Percentiles rank a stretch among this genome's conserved stretches.
Evolutionary conservation across 2,888 invertebrate species (phyloP).

Genomic region (Adineta ricciae): DNA sequence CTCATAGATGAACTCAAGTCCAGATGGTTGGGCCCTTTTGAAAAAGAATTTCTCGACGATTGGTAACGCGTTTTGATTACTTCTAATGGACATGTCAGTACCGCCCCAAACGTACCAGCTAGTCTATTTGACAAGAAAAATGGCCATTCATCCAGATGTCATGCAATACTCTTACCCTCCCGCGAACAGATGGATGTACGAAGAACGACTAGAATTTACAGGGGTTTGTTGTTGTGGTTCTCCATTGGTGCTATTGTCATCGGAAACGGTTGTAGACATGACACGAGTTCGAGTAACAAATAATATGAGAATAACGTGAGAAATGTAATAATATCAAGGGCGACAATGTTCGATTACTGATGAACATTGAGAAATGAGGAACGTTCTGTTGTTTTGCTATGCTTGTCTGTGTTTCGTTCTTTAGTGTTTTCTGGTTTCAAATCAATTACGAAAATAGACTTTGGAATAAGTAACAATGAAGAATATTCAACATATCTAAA

Average conservation of each 20-base stretch:
- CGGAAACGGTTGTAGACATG: not conserved
- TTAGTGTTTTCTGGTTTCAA: not conserved
- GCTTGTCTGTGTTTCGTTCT: not conserved
- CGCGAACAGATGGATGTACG: conserved; percentile 25
- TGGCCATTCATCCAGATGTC: not conserved
- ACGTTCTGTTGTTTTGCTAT: no score
- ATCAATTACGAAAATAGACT: not conserved
- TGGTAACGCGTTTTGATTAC: conserved; percentile 93
- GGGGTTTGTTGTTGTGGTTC: not conserved
- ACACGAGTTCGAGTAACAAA: not conserved
- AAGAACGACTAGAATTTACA: not conserved
- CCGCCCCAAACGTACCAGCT: conserved; percentile 90
- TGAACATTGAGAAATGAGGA: not conserved
- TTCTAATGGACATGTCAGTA: conserved; percentile 90
- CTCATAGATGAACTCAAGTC: not conserved
- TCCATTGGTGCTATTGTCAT: not conserved
- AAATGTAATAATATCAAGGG: not conserved
- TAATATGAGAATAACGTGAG: not conserved
- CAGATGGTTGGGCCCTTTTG: not conserved
- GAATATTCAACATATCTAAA: not conserved
- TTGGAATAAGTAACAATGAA: not conserved
- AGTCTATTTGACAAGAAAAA: conserved; percentile 53
- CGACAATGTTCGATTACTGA: not conserved
- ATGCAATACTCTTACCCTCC: conserved; percentile 22
- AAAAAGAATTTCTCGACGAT: conserved; percentile 60